These are phyloP conservation scores for Heliopora coerulea DNA, from an alignment of 92 coral and sea anemone genomes.

Conservation along the genomic window DNA sequence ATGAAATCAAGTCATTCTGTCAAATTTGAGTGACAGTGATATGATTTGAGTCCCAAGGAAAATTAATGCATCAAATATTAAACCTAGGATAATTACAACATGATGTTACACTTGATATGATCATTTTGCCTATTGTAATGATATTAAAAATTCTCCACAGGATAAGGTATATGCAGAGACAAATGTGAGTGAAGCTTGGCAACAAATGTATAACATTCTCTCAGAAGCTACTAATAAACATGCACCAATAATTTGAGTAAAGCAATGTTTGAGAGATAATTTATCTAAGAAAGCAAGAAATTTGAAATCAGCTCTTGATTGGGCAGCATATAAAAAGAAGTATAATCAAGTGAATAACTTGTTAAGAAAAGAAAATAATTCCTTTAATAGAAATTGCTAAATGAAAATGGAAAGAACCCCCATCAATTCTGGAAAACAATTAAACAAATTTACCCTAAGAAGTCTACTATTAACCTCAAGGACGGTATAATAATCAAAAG, in stretches of 20 bases:
- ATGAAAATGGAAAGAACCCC: not conserved
- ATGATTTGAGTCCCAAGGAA: constrained; percentile 14
- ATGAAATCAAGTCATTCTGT: not conserved
- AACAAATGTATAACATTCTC: constrained; percentile 7
- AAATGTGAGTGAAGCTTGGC: not conserved
- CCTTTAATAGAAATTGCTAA: not conserved
- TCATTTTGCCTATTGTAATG: not conserved
- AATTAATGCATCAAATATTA: constrained; percentile 10
- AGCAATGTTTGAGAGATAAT: too few relatives aligned
- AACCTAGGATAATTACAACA: constrained; percentile 15
- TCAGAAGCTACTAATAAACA: too few relatives aligned
- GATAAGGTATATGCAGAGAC: not conserved
- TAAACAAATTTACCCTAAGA: too few relatives aligned
- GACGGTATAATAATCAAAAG: constrained; percentile 10
- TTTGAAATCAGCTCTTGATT: too few relatives aligned
- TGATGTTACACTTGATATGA: too few relatives aligned
- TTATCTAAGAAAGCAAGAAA: not conserved
- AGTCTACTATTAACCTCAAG: too few relatives aligned
- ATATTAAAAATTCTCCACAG: not conserved
- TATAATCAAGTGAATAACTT: too few relatives aligned
- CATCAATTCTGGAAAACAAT: too few relatives aligned
- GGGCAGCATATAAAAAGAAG: too few relatives aligned
- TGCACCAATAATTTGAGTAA: not conserved
- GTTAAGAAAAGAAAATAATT: not conserved
- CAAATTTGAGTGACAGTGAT: constrained; percentile 4